Percentiles rank a stretch among this genome's conserved stretches.
These are phyloP conservation scores for Drosophila punjabiensis DNA, from an alignment of 1,140 invertebrate genomes.

Conservation along the genomic window DNA sequence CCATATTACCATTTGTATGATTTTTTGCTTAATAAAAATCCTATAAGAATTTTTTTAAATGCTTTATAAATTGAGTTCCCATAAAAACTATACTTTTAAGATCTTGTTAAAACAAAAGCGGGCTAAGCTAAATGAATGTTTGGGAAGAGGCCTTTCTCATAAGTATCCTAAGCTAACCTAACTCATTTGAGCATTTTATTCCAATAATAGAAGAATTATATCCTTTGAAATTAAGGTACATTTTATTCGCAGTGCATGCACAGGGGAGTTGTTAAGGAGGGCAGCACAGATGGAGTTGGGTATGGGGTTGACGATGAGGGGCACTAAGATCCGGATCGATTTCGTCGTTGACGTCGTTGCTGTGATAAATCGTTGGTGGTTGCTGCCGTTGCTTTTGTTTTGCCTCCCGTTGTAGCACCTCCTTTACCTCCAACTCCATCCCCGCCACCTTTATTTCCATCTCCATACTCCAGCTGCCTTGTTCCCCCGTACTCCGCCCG, in stretches of 20 bases:
- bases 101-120: not conserved
- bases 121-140: not conserved
- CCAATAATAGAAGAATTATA: not conserved
- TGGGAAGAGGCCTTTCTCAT: not conserved
- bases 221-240: not conserved
- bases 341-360: constrained; percentile 78
- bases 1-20: not conserved
- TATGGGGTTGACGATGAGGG: constrained; percentile 19
- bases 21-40: not conserved
- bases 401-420: constrained; percentile 30
- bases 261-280: constrained; percentile 40
- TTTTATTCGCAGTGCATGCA: constrained; percentile 8
- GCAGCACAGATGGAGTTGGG: constrained; percentile 25
- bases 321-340: constrained; percentile 78
- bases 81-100: not conserved
- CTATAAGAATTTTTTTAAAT: not conserved
- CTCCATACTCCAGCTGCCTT: constrained; percentile 5
- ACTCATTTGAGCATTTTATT: not conserved
- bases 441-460: not conserved
- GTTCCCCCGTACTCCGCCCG: constrained; percentile 16
- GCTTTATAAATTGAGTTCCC: not conserved
- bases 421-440: constrained; percentile 13
- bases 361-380: constrained; percentile 81
- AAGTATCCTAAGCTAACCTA: too few relatives aligned
- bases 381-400: constrained; percentile 50